Conservation (phyloP, 2,797 vertebrate genomes). For the Notolabrus celidotus region DNA sequence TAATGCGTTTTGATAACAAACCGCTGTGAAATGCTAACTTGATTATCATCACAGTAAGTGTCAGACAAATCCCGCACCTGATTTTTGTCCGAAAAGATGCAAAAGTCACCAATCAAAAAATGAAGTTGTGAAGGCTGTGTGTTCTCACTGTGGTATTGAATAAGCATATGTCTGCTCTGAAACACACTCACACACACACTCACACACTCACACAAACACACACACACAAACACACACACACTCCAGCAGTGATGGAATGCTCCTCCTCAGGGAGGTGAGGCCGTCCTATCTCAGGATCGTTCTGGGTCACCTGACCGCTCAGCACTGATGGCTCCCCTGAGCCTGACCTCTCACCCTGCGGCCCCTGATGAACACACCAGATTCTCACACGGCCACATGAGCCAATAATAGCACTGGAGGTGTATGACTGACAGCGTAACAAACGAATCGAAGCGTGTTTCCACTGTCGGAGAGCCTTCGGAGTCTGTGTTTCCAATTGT, state of each 20-base stretch:
- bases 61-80: no score
- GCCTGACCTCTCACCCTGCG: constrained; percentile 67
- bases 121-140: neutral
- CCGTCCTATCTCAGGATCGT: constrained; percentile 66
- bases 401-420: constrained; percentile 52
- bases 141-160: constrained; percentile 2
- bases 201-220: constrained; percentile 9
- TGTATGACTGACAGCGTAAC: constrained; percentile 32
- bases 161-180: constrained; percentile 10
- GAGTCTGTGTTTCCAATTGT: constrained; percentile 19
- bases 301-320: constrained; percentile 77
- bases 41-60: no score
- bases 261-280: constrained; percentile 61
- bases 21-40: no score
- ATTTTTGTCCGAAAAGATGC: no score
- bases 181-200: constrained; percentile 2
- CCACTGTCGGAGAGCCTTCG: neutral
- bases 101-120: no score
- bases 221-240: constrained; percentile 38
- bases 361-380: constrained; percentile 79
- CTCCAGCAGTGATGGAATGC: constrained; percentile 60
- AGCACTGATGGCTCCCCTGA: constrained; percentile 71
- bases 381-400: constrained; percentile 61
- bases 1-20: no score
- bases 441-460: constrained; percentile 29